Base-by-base conservation (phyloP, 1,140 invertebrate species). In the Caenorhabditis latens region DNA sequence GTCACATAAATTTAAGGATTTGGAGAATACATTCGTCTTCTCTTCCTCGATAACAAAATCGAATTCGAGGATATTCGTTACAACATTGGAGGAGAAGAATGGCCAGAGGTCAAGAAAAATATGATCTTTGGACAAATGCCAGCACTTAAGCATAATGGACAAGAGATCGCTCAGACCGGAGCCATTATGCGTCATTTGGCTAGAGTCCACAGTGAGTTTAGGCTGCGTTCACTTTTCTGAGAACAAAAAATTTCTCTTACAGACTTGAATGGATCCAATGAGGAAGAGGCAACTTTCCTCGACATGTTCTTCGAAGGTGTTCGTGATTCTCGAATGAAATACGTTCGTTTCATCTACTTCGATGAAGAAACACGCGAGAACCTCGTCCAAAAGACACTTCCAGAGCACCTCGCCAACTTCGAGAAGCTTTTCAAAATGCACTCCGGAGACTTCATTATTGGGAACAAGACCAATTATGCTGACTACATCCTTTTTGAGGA, bases 51-150 rank as follows among this genome's bases (percentile, higher is more conserved):
- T 92, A 95, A 94, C 9, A 94, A 93, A 61, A 93, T 95, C 24
- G 94, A 95, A 43, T 96, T 95, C 90, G 95, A 95, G 91, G 96
- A 96, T 92, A 90, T 94, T 4, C 94, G 95, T 83, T 94, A 95
- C 86, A 89, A 90, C 53, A 84, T 84, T 9, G 21, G 87, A 21
- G 57, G 46, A 16, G 40, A 85, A 53, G 92, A 94, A 46, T 95
- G 94, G 94, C 90, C 91, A 7, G 87, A 92, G 67, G 91, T 93
- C 42, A 95, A 95, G 90, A 91, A 93, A 87, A 93, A 94, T 93
- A 92, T 93, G 93, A 90, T 92, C 53, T 91, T 93, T 87, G 92
- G 91, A 19, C 93, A 93, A 71, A 75, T 90, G 6, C 92, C 93
- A 2, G 58, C 85, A 67, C 79, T 92, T 13, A 89, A 90, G 50